Evolutionary conservation across 2,888 invertebrate genomes (phyloP), one percentile per base, ranked within the genome.

Genomic region (Galerucella calmariensis): DNA sequence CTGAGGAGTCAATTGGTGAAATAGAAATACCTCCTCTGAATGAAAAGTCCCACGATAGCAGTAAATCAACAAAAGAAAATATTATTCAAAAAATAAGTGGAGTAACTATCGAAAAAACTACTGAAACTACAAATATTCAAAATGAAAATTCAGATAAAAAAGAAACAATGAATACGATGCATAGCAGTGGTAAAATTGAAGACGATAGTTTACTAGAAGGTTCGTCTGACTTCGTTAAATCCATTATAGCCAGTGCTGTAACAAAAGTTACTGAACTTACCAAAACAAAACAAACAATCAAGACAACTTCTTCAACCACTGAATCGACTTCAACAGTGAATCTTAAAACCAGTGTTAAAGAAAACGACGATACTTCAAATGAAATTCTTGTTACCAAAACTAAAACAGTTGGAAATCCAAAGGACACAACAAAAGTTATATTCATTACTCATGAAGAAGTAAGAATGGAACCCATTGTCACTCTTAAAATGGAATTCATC

Each of bases 361-460:
- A 44, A 16, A 11, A 62, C 8, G 53, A 63, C 20, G 10, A n/a
- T 6, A 35, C 27, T 20, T 41, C 3, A 9, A 68, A 70, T 20
- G 44, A 69, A 61, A 9, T 69, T 12, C 16, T 51, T 2, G n/a
- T 65, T 48, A 58, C 69, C 27, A 46, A 75, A 69, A 69, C 67
- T 59, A 67, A 74, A 44, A 24, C 65, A 11, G 51, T 62, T 11
- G 24, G 70, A 58, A 80, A 82, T 11, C 41, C 82, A 65, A 81
- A 82, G 5, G 83, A 76, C 35, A 79, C 76, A 41, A 87, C 87
- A 79, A 90, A 90, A 83, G 90, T 93, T 80, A 91, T 92, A 73
- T 86, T 94, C 61, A 93, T 94, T 78, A 93, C 93, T 6, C 93
- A 94, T 75, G 93, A 94, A 86, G 92, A 93, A 87, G 90, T 92